These are phyloP conservation scores for Acromyrmex charruanus DNA, from an alignment of 1,140 invertebrate species.

Conservation along the genomic window DNA sequence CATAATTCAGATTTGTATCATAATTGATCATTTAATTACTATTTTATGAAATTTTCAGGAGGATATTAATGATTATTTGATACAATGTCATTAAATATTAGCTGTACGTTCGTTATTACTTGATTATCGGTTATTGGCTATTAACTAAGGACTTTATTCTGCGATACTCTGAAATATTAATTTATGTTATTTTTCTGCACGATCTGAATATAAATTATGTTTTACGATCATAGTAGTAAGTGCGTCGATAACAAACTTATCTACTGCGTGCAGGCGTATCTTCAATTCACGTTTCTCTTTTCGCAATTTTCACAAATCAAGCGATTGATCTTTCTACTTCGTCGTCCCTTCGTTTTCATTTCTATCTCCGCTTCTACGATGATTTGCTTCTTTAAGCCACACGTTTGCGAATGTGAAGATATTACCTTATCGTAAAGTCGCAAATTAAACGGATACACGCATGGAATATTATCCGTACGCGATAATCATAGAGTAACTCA, in stretches of 20 bases:
- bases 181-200: constrained; percentile 19
- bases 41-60: constrained; percentile 26
- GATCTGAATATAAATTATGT: constrained; percentile 30
- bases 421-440: constrained; percentile 31
- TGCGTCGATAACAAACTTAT: constrained; percentile 19
- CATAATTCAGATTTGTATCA: background rate
- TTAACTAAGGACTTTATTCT: constrained; percentile 1
- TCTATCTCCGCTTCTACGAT: background rate
- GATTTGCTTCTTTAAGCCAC: constrained; percentile 39
- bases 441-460: constrained; percentile 68
- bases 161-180: constrained; percentile 49
- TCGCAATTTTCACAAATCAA: constrained; percentile 35
- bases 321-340: constrained; percentile 27
- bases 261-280: background rate
- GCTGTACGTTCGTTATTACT: constrained; percentile 15
- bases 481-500: constrained; percentile 59
- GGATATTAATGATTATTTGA: constrained; percentile 11
- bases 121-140: constrained; percentile 38
- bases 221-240: constrained; percentile 28
- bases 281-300: background rate
- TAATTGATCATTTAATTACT: constrained; percentile 34
- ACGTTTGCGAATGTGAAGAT: background rate
- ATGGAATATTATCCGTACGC: constrained; percentile 28
- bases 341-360: background rate
- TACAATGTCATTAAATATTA: constrained; percentile 12